These are phyloP conservation scores for Leiothrix lutea DNA, from an alignment of 2,113 vertebrate genomes.

Conservation along the genomic window DNA sequence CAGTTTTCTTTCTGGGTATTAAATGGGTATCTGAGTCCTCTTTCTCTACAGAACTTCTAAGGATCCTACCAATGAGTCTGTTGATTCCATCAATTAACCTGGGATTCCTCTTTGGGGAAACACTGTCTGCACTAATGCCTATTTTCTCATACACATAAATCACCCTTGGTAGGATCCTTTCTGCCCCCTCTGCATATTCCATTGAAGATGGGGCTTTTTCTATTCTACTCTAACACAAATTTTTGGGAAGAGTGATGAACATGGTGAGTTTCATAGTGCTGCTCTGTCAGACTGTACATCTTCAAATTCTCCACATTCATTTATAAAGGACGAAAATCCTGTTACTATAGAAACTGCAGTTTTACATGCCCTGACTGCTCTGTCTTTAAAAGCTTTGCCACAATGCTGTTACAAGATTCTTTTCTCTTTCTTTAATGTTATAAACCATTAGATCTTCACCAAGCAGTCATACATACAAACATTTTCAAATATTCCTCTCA, in stretches of 20 bases:
- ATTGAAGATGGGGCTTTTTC: background rate
- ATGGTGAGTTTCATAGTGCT: background rate
- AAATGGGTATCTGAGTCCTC: too few relatives aligned
- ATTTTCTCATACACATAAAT: background rate
- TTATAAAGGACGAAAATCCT: conserved; percentile 16
- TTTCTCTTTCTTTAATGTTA: background rate
- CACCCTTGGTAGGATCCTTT: background rate
- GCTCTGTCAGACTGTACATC: background rate
- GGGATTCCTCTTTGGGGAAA: background rate
- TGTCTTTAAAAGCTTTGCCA: conserved; percentile 38
- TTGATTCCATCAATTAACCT: background rate
- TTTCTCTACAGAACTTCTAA: background rate
- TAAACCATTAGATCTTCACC: background rate
- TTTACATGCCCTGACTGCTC: conserved; percentile 3
- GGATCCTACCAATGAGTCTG: background rate
- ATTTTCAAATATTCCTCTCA: background rate
- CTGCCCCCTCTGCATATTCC: background rate
- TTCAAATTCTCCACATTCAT: conserved; percentile 13
- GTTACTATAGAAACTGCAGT: conserved; percentile 58
- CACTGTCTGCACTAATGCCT: background rate
- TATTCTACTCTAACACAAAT: background rate
- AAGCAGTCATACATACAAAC: background rate
- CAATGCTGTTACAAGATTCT: background rate
- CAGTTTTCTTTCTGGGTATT: background rate
- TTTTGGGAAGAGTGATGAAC: background rate